Conservation (phyloP, 1,140 invertebrate genomes). For the Euschistus heros region DNA sequence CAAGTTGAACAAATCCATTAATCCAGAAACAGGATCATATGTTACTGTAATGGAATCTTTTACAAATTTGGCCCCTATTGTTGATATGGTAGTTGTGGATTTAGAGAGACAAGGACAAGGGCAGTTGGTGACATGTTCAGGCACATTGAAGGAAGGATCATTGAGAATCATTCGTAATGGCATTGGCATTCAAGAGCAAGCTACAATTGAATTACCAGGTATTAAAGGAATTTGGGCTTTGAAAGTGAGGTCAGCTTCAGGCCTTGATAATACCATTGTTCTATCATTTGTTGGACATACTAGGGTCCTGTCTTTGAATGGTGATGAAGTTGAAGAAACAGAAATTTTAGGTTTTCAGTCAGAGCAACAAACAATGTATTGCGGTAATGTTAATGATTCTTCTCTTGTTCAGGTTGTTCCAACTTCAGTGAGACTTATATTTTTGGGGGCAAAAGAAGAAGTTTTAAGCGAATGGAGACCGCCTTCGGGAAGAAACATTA, state of each 20-base stretch:
- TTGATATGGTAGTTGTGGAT: constrained; percentile 96
- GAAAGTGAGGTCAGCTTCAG: constrained; percentile 49
- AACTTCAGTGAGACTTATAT: constrained; percentile 54
- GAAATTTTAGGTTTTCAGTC: constrained; percentile 81
- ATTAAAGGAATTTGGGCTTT: constrained; percentile 97
- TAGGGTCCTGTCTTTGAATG: constrained; percentile 35
- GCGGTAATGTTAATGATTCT: constrained; percentile 75
- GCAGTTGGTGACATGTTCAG: constrained; percentile 95
- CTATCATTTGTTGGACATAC: constrained; percentile 91
- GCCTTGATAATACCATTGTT: constrained; percentile 79
- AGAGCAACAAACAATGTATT: constrained; percentile 85
- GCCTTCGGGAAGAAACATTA: constrained; percentile 60
- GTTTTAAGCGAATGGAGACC: constrained; percentile 59
- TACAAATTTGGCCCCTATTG: constrained; percentile 92
- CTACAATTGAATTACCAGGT: constrained; percentile 89
- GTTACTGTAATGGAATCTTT: constrained; percentile 92
- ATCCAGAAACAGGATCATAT: constrained; percentile 73
- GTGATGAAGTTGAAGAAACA: constrained; percentile 74
- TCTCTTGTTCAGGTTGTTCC: constrained; percentile 78
- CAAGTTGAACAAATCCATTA: constrained; percentile 73
- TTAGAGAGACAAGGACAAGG: constrained; percentile 94
- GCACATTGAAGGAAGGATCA: constrained; percentile 94
- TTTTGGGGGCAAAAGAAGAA: constrained; percentile 47
- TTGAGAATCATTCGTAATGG: constrained; percentile 94
- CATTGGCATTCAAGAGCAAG: constrained; percentile 95